A percentile compares a stretch with the other conserved stretches of the same genome.
phyloP scores from a whole-genome alignment of 1,140 invertebrate genomes.

The Uloborus diversus region DNA sequence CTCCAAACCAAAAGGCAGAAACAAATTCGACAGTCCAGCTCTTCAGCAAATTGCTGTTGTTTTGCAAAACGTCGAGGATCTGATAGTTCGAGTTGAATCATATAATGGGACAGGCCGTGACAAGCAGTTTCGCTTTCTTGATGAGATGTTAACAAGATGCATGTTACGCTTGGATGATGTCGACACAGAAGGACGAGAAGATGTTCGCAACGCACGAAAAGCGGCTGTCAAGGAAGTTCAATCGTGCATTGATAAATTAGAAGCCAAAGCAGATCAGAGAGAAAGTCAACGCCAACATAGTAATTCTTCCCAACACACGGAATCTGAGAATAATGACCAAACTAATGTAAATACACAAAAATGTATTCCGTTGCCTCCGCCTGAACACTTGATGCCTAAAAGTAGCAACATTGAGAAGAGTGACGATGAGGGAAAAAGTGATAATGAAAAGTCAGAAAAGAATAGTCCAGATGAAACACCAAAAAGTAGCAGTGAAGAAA shows the following conservation, averaged over 20 bases:
- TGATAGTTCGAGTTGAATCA: background rate
- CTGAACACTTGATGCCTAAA: too few species aligned
- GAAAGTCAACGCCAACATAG: slow-evolving; percentile 1
- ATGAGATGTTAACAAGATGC: slow-evolving; percentile 94
- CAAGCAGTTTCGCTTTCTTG: slow-evolving; percentile 87
- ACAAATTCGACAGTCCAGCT: slow-evolving; percentile 15
- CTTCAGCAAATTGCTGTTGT: slow-evolving; percentile 38
- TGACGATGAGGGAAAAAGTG: too few species aligned
- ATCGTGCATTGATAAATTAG: slow-evolving; percentile 82
- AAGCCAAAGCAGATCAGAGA: slow-evolving; percentile 69
- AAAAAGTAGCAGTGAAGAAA: too few species aligned
- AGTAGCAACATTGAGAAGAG: too few species aligned
- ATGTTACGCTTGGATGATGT: slow-evolving; percentile 90
- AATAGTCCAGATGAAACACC: too few species aligned
- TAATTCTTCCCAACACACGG: background rate
- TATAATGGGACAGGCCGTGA: slow-evolving; percentile 70
- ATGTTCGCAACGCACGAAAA: slow-evolving; percentile 83
- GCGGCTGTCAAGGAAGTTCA: slow-evolving; percentile 89
- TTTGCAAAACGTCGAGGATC: slow-evolving; percentile 35
- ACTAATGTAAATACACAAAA: too few species aligned
- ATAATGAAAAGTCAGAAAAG: too few species aligned
- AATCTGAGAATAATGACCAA: background rate
- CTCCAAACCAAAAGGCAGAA: background rate
- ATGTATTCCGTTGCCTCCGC: too few species aligned
- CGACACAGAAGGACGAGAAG: slow-evolving; percentile 88